Percentiles rank a stretch among this genome's conserved stretches.
Evolutionary conservation across 2,888 invertebrate species (phyloP).

Genomic region (Orthonevra nobilis): DNA sequence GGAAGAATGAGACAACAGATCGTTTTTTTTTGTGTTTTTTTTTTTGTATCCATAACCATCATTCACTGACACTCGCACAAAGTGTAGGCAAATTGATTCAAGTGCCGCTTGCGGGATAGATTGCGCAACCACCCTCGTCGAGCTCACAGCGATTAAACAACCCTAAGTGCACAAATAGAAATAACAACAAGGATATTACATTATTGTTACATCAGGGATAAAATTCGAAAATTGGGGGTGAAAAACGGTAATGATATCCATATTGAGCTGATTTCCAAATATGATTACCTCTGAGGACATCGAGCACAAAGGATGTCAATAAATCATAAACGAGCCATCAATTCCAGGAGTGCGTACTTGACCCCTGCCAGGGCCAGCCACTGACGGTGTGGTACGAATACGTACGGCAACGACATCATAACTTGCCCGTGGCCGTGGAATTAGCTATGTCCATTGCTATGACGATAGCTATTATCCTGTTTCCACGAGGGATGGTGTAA

Average conservation of each 20-base stretch:
- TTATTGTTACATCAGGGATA: conserved; percentile 70
- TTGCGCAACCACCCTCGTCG: conserved; percentile 55
- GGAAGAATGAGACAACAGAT: too few species aligned
- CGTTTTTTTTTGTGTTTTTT: too few species aligned
- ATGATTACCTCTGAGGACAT: conserved; percentile 70
- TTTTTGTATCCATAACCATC: conserved; percentile 35
- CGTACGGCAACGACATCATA: too few species aligned
- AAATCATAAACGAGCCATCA: conserved; percentile 72
- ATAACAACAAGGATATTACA: conserved; percentile 69
- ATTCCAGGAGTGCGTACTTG: conserved; percentile 71
- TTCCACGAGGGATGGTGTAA: conserved; percentile 53
- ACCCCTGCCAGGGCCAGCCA: conserved; percentile 52
- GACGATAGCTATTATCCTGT: conserved; percentile 59
- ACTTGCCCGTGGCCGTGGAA: conserved; percentile 46
- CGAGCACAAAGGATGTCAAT: conserved; percentile 72
- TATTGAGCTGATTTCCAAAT: conserved; percentile 70
- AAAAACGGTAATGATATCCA: conserved; percentile 70
- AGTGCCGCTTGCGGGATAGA: conserved; percentile 41
- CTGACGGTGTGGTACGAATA: neutral
- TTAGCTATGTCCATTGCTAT: conserved; percentile 48
- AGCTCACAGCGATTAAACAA: conserved; percentile 62
- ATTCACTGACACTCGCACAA: conserved; percentile 63
- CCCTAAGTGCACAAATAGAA: conserved; percentile 65
- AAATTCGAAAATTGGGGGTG: conserved; percentile 70
- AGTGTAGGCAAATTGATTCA: conserved; percentile 66